These are phyloP conservation scores for Drosophila limbata DNA, from an alignment of 2,888 invertebrate species.

Conservation along the genomic window DNA sequence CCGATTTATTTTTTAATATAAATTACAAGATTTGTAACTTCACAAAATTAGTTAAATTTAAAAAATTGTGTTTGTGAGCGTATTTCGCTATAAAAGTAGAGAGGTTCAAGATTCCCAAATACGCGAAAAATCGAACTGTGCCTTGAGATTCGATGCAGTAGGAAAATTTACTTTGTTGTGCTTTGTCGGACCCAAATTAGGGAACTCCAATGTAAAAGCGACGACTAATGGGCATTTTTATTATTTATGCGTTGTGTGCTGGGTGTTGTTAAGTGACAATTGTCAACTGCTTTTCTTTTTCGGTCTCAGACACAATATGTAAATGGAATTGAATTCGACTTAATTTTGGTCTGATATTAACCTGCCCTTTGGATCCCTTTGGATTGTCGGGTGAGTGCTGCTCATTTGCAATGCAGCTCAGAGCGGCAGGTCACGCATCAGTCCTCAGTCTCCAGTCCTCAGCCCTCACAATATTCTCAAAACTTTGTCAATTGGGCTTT, in stretches of 20 bases:
- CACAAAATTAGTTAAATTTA: no score
- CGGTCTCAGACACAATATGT: constrained; percentile 15
- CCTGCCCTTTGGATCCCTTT: constrained; percentile 5
- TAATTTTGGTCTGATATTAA: constrained; percentile 15
- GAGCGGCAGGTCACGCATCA: constrained; percentile 16
- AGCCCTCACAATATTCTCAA: neutral
- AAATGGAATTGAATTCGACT: constrained; percentile 29
- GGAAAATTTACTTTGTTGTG: neutral
- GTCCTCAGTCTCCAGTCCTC: neutral
- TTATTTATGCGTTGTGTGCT: constrained; percentile 32
- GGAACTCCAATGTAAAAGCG: neutral
- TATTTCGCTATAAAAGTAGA: no score
- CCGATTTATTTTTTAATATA: no score
- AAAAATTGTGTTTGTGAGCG: no score
- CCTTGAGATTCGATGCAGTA: neutral
- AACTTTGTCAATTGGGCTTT: neutral
- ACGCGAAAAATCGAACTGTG: neutral
- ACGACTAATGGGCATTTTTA: constrained; percentile 20
- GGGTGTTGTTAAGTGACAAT: constrained; percentile 17
- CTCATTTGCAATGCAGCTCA: constrained; percentile 22
- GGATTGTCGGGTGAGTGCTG: constrained; percentile 3
- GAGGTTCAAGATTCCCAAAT: neutral
- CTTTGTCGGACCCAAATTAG: constrained; percentile 3
- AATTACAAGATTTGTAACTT: no score
- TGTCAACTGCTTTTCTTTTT: neutral